Evolutionary conservation across 2,888 invertebrate genomes (phyloP), one percentile per base, ranked within the genome.

Genomic region (Andrena bucephala): DNA sequence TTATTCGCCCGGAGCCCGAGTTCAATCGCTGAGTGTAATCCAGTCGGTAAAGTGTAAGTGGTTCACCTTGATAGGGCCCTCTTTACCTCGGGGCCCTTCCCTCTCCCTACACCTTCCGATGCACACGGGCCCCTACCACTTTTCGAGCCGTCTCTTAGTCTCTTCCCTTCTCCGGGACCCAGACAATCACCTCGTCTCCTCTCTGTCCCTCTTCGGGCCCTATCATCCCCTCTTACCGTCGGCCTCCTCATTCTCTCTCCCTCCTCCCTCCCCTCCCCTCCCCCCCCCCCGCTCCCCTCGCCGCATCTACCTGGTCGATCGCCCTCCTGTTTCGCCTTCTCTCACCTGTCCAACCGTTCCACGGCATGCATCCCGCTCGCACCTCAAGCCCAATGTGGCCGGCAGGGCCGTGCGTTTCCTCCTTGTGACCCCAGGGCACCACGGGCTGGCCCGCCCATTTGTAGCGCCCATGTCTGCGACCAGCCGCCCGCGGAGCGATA

Each of bases 21-120:
- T 89, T 90, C 91, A 92, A 92, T 92, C 92, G 92, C 92, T 92
- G 92, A 92, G 92, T 93, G 92, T 92, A 92, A 92, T 92, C 92
- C 92, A 92, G 92, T 93, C 92, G 91, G 92, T 92, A 91, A 92
- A 91, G 91, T 92, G 90, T 92, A 92, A 92, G 92, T 92, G 92
- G 92, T 92, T 92, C 92, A 92, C 92, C 92, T 92, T 92, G 92
- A 92, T 92, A 92, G 90, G 87, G 81, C 88, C 91, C 88, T 87
- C 88, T 87, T 89, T 88, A 77, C 89, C 88, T 79, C 82, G 86
- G 73, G 84, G 87, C 82, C 85, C 87, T 89, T 76, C 81, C 62
- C 75, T 50, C 63, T 75, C 79, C 65, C 63, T 54, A 57, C 63
- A 13, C 67, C 78, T 24, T 54, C 73, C 76, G 67, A 81, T 85